phyloP scores from a whole-genome alignment of 2,113 vertebrate genomes.

The Rhinolophus ferrumequinum region DNA sequence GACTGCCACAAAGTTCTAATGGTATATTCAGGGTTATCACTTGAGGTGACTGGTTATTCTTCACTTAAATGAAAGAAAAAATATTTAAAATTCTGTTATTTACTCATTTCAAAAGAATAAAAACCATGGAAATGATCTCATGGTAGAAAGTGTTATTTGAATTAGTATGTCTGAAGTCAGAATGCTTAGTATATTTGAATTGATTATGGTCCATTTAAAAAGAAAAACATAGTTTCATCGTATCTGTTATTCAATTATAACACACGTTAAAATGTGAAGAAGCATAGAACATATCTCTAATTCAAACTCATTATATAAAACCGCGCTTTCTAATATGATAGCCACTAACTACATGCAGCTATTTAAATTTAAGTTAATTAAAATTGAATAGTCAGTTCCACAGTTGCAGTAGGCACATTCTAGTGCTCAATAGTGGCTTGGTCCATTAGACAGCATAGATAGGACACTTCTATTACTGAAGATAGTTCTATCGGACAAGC shows the following conservation, averaged over 20 bases:
- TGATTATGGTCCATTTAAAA: constrained; percentile 15
- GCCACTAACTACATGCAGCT: not conserved
- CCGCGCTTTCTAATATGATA: not conserved
- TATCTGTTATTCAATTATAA: constrained; percentile 6
- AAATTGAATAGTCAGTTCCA: constrained; percentile 32
- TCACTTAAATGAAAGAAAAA: constrained; percentile 42
- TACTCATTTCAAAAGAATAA: constrained; percentile 46
- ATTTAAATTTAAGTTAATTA: constrained; percentile 21
- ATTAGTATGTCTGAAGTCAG: not conserved
- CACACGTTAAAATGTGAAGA: constrained; percentile 1
- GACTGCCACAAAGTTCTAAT: not conserved
- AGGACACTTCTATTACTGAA: not conserved
- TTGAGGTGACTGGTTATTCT: constrained; percentile 14
- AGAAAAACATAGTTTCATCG: not conserved
- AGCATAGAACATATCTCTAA: not conserved
- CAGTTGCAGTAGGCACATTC: not conserved
- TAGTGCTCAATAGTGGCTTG: not conserved
- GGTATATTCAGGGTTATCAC: not conserved
- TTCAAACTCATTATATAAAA: constrained; percentile 3
- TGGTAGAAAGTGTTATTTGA: constrained; percentile 1
- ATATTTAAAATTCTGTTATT: constrained; percentile 28
- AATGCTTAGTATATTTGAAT: not conserved
- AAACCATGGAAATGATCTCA: not conserved
- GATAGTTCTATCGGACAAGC: not conserved
- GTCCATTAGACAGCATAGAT: not conserved